Conservation (phyloP, 1,140 invertebrate genomes). For the Diachasmimorpha longicaudata region DNA sequence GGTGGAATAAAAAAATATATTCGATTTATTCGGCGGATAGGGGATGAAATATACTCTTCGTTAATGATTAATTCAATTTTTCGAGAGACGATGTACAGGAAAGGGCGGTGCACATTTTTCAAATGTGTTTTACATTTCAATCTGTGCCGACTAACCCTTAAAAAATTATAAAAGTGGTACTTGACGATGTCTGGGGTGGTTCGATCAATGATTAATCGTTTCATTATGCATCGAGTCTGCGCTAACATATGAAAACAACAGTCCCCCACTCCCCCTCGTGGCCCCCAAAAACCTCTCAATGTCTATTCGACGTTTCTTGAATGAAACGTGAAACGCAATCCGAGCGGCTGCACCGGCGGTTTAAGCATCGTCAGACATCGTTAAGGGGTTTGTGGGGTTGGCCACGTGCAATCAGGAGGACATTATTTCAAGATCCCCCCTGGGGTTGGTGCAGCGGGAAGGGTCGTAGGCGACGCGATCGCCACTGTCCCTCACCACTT, state of each 20-base stretch:
- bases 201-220: conserved; percentile 35
- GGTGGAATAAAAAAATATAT: background rate
- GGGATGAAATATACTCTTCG: background rate
- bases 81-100: background rate
- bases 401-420: conserved; percentile 11
- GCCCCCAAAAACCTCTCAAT: background rate
- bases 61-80: background rate
- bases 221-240: conserved; percentile 26
- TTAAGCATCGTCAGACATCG: conserved; percentile 21
- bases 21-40: background rate
- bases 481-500: conserved; percentile 52
- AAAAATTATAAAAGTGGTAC: conserved; percentile 20
- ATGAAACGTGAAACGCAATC: conserved; percentile 14
- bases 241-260: background rate
- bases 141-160: too few relatives aligned
- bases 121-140: too few relatives aligned
- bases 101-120: too few relatives aligned
- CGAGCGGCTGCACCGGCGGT: background rate
- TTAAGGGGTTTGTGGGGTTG: conserved; percentile 8
- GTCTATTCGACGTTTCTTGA: conserved; percentile 12
- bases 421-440: conserved; percentile 41
- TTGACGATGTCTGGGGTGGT: conserved; percentile 33
- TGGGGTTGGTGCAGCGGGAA: conserved; percentile 35
- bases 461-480: conserved; percentile 47
- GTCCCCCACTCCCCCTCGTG: background rate